Base-by-base conservation (phyloP, 2,888 invertebrate genomes). In the Neuroscelio doddi region DNA sequence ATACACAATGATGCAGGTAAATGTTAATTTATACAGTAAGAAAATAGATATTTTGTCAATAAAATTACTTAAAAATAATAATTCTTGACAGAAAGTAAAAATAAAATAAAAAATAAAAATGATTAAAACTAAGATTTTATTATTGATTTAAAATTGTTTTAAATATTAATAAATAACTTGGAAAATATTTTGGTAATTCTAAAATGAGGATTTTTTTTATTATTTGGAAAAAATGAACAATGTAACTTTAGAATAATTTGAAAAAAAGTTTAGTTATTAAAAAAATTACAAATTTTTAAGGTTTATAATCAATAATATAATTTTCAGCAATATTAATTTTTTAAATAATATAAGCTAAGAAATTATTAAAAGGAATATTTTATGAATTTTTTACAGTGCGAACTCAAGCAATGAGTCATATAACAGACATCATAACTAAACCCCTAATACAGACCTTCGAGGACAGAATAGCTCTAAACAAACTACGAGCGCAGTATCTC, bases 331-430 rank as follows among this genome's bases (percentile, higher is more conserved):
- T n/a, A n/a, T n/a, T n/a, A n/a, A n/a, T n/a, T n/a, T n/a, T n/a
- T n/a, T n/a, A 21, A 3, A 21, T 21, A 21, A 21, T 21, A 21
- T 5, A 5, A 3, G 21, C 2, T 16, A 32, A 34, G 10, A 14
- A 34, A 1, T 1, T 16, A n/a, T 14, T 42, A 21, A 3, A 41
- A 41, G 14, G 8, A 36, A 12, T 41, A 16, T 8, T 50, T 26
- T 24, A 10, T 15, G n/a, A 12, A 8, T 21, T 5, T 3, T 49
- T 85, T 85, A 38, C 80, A 87, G 88, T 88, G 26, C 85, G 85
- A 71, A 87, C 86, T 7, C 86, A 86, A 69, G 85, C 87, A n/a
- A 72, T 88, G 64, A 85, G 85, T 58, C 87, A 87, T 62, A 84
- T 85, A 58, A 85, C 82, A 4, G 85, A 85, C 50, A 80, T 82